Evolutionary conservation across 2,113 vertebrate species (phyloP), one percentile per base, ranked within the genome.

Genomic region (Gymnocephalus cernua): DNA sequence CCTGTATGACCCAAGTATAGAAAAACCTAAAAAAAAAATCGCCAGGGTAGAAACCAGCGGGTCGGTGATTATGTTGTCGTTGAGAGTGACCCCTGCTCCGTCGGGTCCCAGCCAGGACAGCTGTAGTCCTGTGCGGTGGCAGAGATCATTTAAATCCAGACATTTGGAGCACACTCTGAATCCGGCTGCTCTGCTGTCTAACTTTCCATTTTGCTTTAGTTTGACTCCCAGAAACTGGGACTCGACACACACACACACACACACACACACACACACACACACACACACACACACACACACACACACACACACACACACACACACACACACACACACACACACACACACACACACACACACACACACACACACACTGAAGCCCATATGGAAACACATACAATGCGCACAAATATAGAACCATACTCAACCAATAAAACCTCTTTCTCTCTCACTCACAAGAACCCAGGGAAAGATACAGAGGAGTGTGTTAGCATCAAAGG

Each of bases 401-500:
- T 32, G 8, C 35, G n/a, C 54, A 64, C 58, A 15, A 47, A 47
- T 27, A 59, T 16, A 59, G 41, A 32, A 18, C 6, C 29, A 35
- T 9, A 68, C 53, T 50, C 25, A 57, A 29, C 51, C 19, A 41
- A 10, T n/a, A 16, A n/a, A 32, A 53, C 21, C 14, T 27, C 13
- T 44, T 54, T 47, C 50, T 45, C 59, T 45, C 50, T 2, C 19
- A 14, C 25, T 21, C 27, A 71, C 38, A 76, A 38, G 44, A 15
- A 51, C 64, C 16, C 18, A 21, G 62, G 57, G 27, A 74, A 53
- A 77, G 38, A 80, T 16, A 35, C 56, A 59, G 23, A 58, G 44
- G 45, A 59, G 54, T 65, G 68, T 59, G 23, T 76, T 35, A n/a
- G 21, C 75, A 79, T 84, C 53, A 82, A 74, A 72, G n/a, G 18